These are phyloP conservation scores for Podotricha telesiphe DNA, from an alignment of 2,888 invertebrate genomes.

Conservation along the genomic window DNA sequence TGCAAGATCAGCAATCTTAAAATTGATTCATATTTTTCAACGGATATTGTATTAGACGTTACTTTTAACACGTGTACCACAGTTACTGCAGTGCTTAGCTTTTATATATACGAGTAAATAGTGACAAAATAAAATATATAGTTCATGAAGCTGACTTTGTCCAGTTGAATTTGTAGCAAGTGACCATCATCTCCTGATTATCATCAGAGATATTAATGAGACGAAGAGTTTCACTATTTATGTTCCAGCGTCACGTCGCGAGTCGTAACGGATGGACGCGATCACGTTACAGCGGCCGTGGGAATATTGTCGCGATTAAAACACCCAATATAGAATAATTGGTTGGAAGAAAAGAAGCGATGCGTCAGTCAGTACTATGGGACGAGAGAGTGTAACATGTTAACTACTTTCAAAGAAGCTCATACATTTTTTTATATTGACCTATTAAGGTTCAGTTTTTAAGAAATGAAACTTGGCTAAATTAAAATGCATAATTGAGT, in stretches of 20 bases:
- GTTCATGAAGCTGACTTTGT: not conserved
- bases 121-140: not conserved
- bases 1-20: no score
- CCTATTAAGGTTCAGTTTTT: not conserved
- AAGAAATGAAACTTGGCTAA: no score
- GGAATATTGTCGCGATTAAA: constrained; percentile 18
- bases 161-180: not conserved
- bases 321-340: constrained; percentile 22
- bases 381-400: not conserved
- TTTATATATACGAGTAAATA: not conserved
- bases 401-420: not conserved
- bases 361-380: not conserved
- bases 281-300: constrained; percentile 18
- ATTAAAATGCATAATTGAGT: no score
- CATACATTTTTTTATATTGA: not conserved
- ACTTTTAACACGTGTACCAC: no score
- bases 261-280: not conserved
- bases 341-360: not conserved
- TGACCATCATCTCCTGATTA: constrained; percentile 17
- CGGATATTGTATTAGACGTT: no score
- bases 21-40: no score
- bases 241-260: constrained; percentile 5
- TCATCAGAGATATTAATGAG: constrained; percentile 27
- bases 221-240: constrained; percentile 31
- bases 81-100: not conserved